Evolutionary conservation across 2,888 invertebrate species (phyloP).

Genomic region (Hirtodrosophila duncani): DNA sequence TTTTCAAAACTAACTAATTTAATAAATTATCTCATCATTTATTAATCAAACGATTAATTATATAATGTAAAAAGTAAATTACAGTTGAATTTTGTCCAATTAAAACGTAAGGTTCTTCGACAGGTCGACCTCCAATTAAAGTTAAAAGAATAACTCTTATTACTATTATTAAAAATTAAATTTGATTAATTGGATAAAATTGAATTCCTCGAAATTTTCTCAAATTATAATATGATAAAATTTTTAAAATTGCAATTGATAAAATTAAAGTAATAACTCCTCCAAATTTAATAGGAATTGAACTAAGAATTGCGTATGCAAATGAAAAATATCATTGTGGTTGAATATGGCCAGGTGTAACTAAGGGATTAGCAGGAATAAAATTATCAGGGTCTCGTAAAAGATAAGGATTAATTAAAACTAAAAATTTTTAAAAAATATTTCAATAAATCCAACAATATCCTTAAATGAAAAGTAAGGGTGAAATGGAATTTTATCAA

Average conservation of each 20-base stretch:
- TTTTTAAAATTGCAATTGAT: too few species aligned
- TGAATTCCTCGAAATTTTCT: too few species aligned
- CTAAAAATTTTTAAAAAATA: slow-evolving; percentile 80
- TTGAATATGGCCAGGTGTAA: slow-evolving; percentile 87
- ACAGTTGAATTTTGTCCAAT: slow-evolving; percentile 82
- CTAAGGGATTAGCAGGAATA: slow-evolving; percentile 78
- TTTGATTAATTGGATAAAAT: too few species aligned
- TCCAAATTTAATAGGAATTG: slow-evolving; percentile 88
- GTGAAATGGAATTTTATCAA: too few species aligned
- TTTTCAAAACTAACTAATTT: too few species aligned
- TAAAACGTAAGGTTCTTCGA: slow-evolving; percentile 83
- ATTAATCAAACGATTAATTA: slow-evolving; percentile 79
- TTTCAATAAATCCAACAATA: slow-evolving; percentile 81
- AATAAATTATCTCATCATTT: too few species aligned
- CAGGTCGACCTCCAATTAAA: slow-evolving; percentile 85
- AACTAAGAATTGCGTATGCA: slow-evolving; percentile 89
- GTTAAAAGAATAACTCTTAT: slow-evolving; percentile 82
- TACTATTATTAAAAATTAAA: slow-evolving; percentile 81
- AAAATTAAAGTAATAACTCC: slow-evolving; percentile 80
- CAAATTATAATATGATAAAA: too few species aligned
- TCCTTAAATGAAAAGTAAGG: too few species aligned
- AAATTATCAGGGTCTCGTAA: slow-evolving; percentile 87
- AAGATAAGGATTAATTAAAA: slow-evolving; percentile 81
- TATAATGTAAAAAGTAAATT: slow-evolving; percentile 80
- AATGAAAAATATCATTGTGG: slow-evolving; percentile 92